Evolutionary conservation across 2,888 invertebrate genomes (phyloP).

Genomic region (Eubasilissa splendida): DNA sequence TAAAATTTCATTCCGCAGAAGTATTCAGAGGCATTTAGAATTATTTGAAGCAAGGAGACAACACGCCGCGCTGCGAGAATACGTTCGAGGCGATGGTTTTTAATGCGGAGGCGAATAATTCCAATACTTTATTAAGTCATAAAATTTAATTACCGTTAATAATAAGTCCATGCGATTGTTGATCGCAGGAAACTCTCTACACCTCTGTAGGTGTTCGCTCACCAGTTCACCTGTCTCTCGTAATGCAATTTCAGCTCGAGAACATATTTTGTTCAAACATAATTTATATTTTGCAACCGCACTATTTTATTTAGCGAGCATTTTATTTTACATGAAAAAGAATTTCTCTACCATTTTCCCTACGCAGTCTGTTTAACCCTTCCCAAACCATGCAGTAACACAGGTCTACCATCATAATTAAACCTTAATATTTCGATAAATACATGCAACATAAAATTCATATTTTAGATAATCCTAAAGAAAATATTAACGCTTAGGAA

Average conservation of each 20-base stretch:
- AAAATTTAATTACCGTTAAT: constrained; percentile 49
- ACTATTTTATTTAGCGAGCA: too few species aligned
- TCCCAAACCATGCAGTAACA: too few species aligned
- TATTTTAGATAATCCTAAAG: too few species aligned
- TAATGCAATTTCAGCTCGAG: not conserved
- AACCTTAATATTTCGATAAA: too few species aligned
- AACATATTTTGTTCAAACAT: not conserved
- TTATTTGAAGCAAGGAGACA: not conserved
- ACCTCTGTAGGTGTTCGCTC: not conserved
- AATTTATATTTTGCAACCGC: too few species aligned
- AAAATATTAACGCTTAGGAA: too few species aligned
- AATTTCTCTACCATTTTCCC: too few species aligned
- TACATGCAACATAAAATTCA: too few species aligned
- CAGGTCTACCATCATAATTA: too few species aligned
- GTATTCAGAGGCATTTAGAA: not conserved
- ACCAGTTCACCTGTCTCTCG: constrained; percentile 34
- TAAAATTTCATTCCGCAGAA: too few species aligned
- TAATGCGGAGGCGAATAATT: constrained; percentile 26
- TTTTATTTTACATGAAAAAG: too few species aligned
- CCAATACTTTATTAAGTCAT: constrained; percentile 51
- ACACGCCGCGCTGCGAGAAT: not conserved
- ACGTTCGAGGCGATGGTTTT: not conserved
- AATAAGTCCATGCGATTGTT: constrained; percentile 27
- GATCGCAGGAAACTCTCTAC: constrained; percentile 19
- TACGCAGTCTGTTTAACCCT: too few species aligned